These are phyloP conservation scores for Zonitis immaculata DNA, from an alignment of 2,888 invertebrate species.

Conservation along the genomic window DNA sequence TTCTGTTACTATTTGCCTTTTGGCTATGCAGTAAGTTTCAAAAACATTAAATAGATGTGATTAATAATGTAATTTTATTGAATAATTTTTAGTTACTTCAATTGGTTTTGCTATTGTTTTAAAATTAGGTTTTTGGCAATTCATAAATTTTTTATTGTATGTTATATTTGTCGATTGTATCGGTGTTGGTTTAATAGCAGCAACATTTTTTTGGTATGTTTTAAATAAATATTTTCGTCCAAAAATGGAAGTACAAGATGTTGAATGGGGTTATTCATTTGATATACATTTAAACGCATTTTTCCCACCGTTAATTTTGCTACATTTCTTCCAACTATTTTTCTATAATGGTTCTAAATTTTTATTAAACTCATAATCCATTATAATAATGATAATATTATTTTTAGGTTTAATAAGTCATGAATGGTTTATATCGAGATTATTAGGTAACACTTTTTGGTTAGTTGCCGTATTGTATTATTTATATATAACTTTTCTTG, in stretches of 20 bases:
- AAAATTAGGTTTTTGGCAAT: constrained; percentile 62
- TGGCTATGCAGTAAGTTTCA: constrained; percentile 75
- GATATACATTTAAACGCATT: constrained; percentile 98
- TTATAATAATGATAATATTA: no score
- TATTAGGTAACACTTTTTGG: constrained; percentile 93
- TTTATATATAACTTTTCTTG: constrained; percentile 94
- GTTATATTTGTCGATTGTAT: constrained; percentile 96
- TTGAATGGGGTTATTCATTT: constrained; percentile 99
- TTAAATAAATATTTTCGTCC: constrained; percentile 72
- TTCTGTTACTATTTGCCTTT: constrained; percentile 82
- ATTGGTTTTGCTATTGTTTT: constrained; percentile 80
- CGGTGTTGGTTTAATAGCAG: constrained; percentile 78
- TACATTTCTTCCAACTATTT: constrained; percentile 89
- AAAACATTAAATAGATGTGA: no score
- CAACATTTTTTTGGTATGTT: constrained; percentile 82
- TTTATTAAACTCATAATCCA: no score
- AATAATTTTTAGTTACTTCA: constrained; percentile 77
- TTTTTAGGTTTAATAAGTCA: constrained; percentile 73
- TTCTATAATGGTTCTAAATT: constrained; percentile 86
- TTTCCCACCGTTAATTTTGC: constrained; percentile 87
- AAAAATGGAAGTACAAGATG: constrained; percentile 64
- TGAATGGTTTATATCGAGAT: constrained; percentile 70
- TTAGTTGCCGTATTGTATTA: constrained; percentile 86
- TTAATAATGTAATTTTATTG: constrained; percentile 18
- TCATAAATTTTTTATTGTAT: constrained; percentile 80